Evolutionary conservation across 2,113 vertebrate species (phyloP), one percentile per base, ranked within the genome.

Genomic region (Noturus placidus): DNA sequence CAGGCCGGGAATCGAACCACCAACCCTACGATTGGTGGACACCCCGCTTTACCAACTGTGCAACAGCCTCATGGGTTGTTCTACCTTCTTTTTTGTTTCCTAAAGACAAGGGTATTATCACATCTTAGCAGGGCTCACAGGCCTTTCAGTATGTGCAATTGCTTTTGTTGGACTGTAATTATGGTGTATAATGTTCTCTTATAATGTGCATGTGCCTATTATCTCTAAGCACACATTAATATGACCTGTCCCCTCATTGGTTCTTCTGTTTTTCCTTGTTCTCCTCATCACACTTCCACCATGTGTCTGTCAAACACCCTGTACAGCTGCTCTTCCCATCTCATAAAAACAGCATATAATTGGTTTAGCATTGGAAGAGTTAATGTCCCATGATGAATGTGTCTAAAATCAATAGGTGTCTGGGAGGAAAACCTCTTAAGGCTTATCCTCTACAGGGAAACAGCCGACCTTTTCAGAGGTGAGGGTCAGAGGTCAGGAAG

Each of bases 331-430:
- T 82, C 78, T 56, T 86, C 38, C 81, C 25, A 70, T 81, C 84
- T 83, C 83, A 81, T 86, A 87, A 87, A 80, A 88, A 87, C n/a
- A 84, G 74, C 87, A 80, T 76, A 82, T 89, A 86, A 91, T 89
- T 86, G 81, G 74, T 88, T 91, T 86, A 88, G 83, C 67, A 89
- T 84, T 82, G 84, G 67, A 84, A 80, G 52, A 65, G 52, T 27
- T 54, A 52, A 87, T 69, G 27, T 52, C n/a, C 76, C 79, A 88
- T 89, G 90, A 91, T 89, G 78, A 88, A 91, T 91, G 88, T n/a
- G 84, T 69, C 74, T 80, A 88, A 81, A 86, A 89, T 88, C 86
- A 77, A 89, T 91, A 76, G 76, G n/a, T 82, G 88, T 88, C 86
- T 87, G 65, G 63, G 65, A 87, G 78, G 74, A 69, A 83, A 81